Conservation (phyloP, 2,113 vertebrate species). For the Herpetotheres cachinnans region DNA sequence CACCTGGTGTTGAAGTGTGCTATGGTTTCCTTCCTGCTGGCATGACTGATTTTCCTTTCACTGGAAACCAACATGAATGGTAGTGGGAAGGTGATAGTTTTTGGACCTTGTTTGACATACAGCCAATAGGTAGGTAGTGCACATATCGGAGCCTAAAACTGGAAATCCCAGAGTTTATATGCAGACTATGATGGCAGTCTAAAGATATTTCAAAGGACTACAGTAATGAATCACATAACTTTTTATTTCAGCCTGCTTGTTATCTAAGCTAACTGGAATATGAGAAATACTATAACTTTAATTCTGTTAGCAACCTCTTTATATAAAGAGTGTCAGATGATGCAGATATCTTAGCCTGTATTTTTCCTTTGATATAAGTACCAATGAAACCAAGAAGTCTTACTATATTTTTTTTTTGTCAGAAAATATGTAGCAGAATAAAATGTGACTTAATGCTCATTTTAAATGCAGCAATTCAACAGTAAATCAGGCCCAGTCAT, state of each 20-base stretch:
- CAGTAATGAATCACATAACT: neutral
- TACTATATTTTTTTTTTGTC: neutral
- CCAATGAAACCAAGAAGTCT: neutral
- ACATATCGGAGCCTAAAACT: neutral
- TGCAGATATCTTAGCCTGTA: neutral
- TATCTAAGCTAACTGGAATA: neutral
- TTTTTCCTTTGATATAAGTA: neutral
- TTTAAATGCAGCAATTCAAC: neutral
- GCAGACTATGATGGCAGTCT: neutral
- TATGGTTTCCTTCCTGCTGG: neutral
- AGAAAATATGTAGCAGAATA: neutral
- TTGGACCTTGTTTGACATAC: neutral
- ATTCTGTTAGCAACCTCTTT: neutral
- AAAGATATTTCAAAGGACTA: neutral
- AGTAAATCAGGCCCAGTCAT: neutral
- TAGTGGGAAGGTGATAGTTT: neutral
- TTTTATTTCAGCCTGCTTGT: neutral
- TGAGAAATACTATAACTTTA: neutral
- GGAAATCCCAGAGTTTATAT: neutral
- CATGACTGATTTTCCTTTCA: neutral
- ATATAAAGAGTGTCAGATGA: neutral
- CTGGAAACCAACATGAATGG: neutral
- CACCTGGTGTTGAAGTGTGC: neutral
- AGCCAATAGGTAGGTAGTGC: neutral
- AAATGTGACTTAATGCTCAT: neutral